phyloP scores from a whole-genome alignment of 2,113 vertebrate genomes.

The Excalfactoria chinensis region DNA sequence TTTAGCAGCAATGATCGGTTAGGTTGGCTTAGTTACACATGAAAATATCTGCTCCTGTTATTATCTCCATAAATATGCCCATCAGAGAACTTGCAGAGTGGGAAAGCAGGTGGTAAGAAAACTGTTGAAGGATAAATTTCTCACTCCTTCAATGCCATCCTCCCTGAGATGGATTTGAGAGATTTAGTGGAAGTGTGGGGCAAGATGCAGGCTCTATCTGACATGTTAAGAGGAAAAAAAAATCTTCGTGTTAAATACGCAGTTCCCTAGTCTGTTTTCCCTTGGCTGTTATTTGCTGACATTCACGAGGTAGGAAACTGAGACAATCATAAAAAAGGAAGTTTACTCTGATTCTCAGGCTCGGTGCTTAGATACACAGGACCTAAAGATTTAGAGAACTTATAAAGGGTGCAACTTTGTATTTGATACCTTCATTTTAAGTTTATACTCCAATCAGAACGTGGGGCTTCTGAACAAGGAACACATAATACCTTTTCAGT shows the following conservation, averaged over 20 bases:
- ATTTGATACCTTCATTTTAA: background rate
- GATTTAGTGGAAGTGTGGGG: background rate
- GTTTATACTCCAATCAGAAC: background rate
- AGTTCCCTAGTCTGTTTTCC: background rate
- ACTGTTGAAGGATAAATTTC: background rate
- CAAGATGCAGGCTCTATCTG: background rate
- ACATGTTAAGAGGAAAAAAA: background rate
- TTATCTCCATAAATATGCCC: background rate
- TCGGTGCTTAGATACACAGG: fast-evolving
- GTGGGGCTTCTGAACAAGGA: background rate
- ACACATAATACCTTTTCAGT: background rate
- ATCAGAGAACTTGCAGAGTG: background rate
- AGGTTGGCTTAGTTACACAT: background rate
- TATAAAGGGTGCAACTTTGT: background rate
- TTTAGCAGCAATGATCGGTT: background rate
- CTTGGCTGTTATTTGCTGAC: background rate
- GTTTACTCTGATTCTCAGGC: background rate
- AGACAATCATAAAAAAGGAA: background rate
- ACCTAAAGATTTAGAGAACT: background rate
- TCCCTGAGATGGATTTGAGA: background rate
- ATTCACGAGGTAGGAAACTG: background rate
- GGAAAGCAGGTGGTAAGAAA: background rate
- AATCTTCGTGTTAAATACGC: background rate
- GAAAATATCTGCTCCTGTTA: background rate
- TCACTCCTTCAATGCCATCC: background rate